Percentiles rank a stretch among this genome's conserved stretches.
phyloP scores from a whole-genome alignment of 2,797 vertebrate species.

The Scleropages formosus region DNA sequence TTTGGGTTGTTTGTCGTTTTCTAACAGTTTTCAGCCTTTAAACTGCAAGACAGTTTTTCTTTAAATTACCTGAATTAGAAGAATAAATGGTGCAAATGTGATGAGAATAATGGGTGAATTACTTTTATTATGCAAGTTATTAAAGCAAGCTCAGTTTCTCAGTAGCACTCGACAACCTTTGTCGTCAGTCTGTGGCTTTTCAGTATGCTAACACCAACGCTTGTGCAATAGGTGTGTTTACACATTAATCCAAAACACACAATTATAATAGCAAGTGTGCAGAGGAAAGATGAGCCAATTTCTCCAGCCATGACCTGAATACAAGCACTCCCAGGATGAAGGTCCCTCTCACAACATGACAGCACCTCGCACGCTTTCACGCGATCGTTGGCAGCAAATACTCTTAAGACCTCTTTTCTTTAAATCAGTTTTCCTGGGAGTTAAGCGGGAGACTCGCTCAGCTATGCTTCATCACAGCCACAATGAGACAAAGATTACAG shows the following conservation, averaged over 20 bases:
- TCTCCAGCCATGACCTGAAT: background rate
- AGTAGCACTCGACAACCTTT: too few species aligned
- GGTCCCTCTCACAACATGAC: too few species aligned
- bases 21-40: background rate
- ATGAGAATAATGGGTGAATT: too few species aligned
- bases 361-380: background rate
- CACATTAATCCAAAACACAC: background rate
- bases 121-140: too few species aligned
- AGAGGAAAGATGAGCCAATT: background rate
- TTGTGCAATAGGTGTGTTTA: too few species aligned
- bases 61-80: background rate
- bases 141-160: too few species aligned
- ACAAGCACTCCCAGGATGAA: background rate
- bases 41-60: background rate
- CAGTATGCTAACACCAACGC: too few species aligned
- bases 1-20: background rate
- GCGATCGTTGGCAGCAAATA: background rate
- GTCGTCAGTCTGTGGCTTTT: too few species aligned
- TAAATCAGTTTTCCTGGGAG: slow-evolving; percentile 64
- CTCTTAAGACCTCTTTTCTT: slow-evolving; percentile 25
- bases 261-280: background rate
- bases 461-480: slow-evolving; percentile 71
- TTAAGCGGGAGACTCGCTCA: slow-evolving; percentile 63
- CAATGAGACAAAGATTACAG: slow-evolving; percentile 71
- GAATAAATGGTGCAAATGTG: too few species aligned